Evolutionary conservation across 2,113 vertebrate genomes (phyloP).

Genomic region (Rhinolophus ferrumequinum): DNA sequence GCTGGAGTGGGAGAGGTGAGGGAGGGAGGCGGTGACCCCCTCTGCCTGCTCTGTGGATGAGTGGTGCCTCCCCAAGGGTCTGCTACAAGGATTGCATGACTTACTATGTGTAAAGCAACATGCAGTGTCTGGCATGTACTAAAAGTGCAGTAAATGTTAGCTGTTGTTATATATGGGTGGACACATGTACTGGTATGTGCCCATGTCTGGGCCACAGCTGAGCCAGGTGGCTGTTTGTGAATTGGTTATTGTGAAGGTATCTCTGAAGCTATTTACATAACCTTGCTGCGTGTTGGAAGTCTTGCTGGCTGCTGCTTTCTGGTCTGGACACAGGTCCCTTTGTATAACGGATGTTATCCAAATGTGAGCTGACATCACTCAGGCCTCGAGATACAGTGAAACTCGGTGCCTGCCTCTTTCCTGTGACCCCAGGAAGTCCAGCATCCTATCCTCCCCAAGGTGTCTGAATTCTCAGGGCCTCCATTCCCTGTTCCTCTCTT

Average conservation of each 20-base stretch:
- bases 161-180: not conserved
- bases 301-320: not conserved
- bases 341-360: not conserved
- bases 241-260: not conserved
- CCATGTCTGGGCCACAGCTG: not conserved
- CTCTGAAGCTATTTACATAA: not conserved
- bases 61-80: not conserved
- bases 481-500: not conserved
- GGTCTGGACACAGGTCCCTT: not conserved
- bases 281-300: not conserved
- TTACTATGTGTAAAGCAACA: not conserved
- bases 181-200: not conserved
- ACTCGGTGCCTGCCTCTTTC: not conserved
- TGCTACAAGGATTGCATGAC: not conserved
- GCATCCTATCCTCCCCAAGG: not conserved
- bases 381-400: not conserved
- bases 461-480: not conserved
- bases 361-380: not conserved
- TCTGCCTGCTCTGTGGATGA: not conserved
- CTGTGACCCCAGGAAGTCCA: not conserved
- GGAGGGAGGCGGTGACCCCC: not conserved
- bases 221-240: not conserved
- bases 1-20: not conserved
- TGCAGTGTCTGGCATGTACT: not conserved
- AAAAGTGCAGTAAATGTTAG: not conserved